Conservation (phyloP, 2,888 invertebrate species). For the Teinopalpus imperialis region DNA sequence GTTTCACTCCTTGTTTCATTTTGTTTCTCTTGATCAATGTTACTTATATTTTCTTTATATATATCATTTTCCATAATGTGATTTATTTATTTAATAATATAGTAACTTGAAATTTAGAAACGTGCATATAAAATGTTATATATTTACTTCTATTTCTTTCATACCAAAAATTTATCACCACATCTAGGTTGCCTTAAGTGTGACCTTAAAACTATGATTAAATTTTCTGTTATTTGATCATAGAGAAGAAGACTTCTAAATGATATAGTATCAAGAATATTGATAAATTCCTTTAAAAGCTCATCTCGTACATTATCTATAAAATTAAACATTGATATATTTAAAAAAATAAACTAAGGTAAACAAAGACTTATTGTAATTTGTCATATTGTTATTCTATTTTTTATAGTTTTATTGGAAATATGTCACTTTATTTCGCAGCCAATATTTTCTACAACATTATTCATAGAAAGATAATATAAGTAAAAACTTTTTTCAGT, state of each 20-base stretch:
- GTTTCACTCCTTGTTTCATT: constrained; percentile 31
- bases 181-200: constrained; percentile 55
- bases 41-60: constrained; percentile 10
- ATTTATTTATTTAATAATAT: too few species aligned
- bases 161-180: constrained; percentile 58
- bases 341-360: constrained; percentile 25
- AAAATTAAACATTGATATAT: constrained; percentile 56
- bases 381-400: constrained; percentile 15
- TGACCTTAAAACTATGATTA: constrained; percentile 52
- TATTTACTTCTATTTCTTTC: constrained; percentile 32
- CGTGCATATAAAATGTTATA: neutral
- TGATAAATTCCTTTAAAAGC: constrained; percentile 53
- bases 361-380: constrained; percentile 2
- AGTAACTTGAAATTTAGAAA: constrained; percentile 12
- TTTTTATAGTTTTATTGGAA: neutral
- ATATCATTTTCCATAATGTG: neutral
- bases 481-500: too few species aligned
- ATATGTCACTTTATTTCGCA: neutral
- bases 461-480: too few species aligned
- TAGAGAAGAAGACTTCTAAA: constrained; percentile 53
- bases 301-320: constrained; percentile 51
- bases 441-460: constrained; percentile 9
- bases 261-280: constrained; percentile 57
- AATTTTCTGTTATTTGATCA: constrained; percentile 63
- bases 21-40: constrained; percentile 35